Base-by-base conservation (phyloP, 2,888 invertebrate species). In the Xestia ashworthii region DNA sequence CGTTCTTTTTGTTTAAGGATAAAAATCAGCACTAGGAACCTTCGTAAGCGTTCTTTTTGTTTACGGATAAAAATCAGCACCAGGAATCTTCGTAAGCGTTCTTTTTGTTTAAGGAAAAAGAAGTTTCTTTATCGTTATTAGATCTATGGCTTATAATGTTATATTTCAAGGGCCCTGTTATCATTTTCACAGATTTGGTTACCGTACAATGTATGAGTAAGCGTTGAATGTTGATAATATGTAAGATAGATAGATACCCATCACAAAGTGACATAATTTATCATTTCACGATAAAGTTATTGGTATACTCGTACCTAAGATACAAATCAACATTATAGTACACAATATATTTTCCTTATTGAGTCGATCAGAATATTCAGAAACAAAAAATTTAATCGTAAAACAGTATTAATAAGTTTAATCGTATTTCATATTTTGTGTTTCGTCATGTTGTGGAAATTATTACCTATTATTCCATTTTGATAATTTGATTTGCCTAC, bases 181-280 rank as follows among this genome's bases (percentile, higher is more conserved):
- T 78, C 69, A 44, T 68, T 58, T 50, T 76, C 60, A 44, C 32
- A 50, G 53, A 68, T 62, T 62, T 78, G 41, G 67, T n/a, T 38
- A 60, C 32, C 14, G 25, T 32, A 1, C 32, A 44, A 32, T 14
- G 25, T 48, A 2, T 66, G 48, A 32, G 58, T 50, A 62, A 77
- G n/a, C 60, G 60, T n/a, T 3, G 50, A 19, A 5, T 44, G 32
- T 68, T n/a, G 76, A 65, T 55, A 46, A 14, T 41, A 19, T 46
- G 38, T 41, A 14, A 46, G 12, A 32, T 22, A n/a, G 11, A n/a
- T 32, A 32, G 32, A 32, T 32, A 44, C 46, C 46, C 53, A 76
- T 9, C 32, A 0, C 8, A 67, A 44, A 53, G 46, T 65, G 64
- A 64, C 53, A 76, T 55, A 64, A 76, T 53, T 76, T 19, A 6